A percentile compares a stretch with the other conserved stretches of the same genome.
Conservation (phyloP, 2,113 vertebrate species). For the Lanius ludovicianus region DNA sequence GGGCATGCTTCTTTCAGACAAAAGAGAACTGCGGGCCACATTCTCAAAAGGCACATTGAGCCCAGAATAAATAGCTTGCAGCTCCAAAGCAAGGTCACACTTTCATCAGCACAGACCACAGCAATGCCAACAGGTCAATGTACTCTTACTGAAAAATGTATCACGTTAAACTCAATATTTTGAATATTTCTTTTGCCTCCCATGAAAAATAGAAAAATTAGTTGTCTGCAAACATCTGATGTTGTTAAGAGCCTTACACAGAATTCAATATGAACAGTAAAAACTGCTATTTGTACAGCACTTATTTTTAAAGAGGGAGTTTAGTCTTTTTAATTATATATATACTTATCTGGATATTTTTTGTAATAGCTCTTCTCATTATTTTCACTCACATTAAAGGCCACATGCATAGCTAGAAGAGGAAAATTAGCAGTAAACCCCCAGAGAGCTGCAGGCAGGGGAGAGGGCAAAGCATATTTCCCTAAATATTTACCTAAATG, state of each 20-base stretch:
- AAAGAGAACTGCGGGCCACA: not conserved
- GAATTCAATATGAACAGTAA: not conserved
- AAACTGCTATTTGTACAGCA: not conserved
- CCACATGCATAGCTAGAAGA: not conserved
- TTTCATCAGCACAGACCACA: not conserved
- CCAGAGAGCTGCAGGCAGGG: not conserved
- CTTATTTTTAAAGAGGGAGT: rapidly evolving
- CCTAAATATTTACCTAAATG: not conserved
- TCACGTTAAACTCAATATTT: not conserved
- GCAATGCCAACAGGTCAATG: not conserved
- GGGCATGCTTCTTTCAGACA: not conserved
- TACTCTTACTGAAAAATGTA: not conserved
- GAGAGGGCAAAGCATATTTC: not conserved
- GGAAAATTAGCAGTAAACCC: not conserved
- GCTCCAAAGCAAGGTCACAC: not conserved
- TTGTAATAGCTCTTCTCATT: not conserved
- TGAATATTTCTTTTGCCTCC: not conserved
- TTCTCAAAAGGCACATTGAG: not conserved
- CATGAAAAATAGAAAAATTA: not conserved
- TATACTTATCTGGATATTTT: not conserved
- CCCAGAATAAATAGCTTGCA: not conserved
- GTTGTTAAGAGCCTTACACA: not conserved
- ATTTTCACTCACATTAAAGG: not conserved
- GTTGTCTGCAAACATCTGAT: not conserved
- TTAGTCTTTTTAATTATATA: not conserved